phyloP scores from a whole-genome alignment of 2,797 vertebrate species.

The Chloroceryle amazona region DNA sequence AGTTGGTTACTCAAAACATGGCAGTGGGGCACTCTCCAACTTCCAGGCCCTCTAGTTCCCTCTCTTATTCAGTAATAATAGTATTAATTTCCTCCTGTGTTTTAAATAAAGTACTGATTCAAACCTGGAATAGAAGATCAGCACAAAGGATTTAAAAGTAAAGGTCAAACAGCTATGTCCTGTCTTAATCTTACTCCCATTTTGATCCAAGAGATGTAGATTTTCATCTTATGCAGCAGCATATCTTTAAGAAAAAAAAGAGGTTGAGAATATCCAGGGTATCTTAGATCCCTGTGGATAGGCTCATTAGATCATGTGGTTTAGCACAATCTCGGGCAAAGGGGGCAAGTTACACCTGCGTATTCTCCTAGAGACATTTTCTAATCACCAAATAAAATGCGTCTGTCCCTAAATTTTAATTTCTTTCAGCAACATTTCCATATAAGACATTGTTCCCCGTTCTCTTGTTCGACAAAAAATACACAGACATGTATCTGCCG shows the following conservation, averaged over 20 bases:
- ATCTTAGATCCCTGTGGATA: background rate
- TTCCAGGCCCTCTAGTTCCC: background rate
- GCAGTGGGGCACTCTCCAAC: accelerated
- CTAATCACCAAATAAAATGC: background rate
- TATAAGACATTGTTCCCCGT: background rate
- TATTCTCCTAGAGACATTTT: background rate
- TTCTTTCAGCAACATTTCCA: background rate
- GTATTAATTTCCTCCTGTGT: background rate
- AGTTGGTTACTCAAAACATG: background rate
- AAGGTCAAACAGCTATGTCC: background rate
- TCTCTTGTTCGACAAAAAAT: background rate
- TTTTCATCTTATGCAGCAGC: background rate
- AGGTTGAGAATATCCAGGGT: background rate
- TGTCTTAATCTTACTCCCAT: background rate
- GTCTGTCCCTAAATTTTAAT: background rate
- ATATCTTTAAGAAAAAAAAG: background rate
- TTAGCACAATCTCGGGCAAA: background rate
- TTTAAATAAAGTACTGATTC: background rate
- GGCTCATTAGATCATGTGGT: background rate
- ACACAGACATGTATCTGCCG: background rate
- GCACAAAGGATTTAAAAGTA: background rate
- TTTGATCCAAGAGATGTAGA: background rate
- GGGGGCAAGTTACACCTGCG: background rate
- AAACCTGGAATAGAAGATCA: background rate
- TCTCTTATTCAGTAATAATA: background rate